Evolutionary conservation across 1,140 invertebrate genomes (phyloP), one percentile per base, ranked within the genome.

Genomic region (Elysia chlorotica): DNA sequence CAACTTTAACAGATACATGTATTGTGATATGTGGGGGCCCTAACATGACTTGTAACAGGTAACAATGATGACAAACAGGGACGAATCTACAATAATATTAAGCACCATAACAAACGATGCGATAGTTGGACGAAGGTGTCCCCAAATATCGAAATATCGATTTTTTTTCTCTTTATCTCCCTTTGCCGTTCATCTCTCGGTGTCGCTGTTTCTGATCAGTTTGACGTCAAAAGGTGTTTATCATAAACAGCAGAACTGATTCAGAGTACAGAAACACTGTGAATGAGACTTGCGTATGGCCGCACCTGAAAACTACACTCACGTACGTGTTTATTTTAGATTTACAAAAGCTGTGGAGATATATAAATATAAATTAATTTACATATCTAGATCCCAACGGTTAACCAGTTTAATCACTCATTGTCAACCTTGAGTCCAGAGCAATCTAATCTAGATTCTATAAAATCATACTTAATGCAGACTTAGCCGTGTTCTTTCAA

Each of bases 191-290:
- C 65, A 65, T 65, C 37, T 71, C 73, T 37, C 68, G 67, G 68
- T 57, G 25, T 37, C 65, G 56, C 19, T 37, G 41, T 48, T n/a
- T 31, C 31, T 31, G 35, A n/a, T n/a, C n/a, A n/a, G n/a, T 33
- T 77, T 73, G 70, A 73, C 73, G 70, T 74, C 70, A 73, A 74
- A 57, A 31, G 56, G 37, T 74, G 65, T 77, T 75, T 77, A 74
- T 71, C 76, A 75, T 75, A 75, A 75, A 66, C 38, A 56, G 28
- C 21, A 53, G 28, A 67, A 2, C n/a, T 30, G 10, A 28, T 30
- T n/a, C 37, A 1, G 21, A 21, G 21, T 28, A n/a, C n/a, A n/a
- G n/a, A n/a, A n/a, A n/a, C n/a, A n/a, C n/a, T n/a, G n/a, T n/a
- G n/a, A n/a, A n/a, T n/a, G n/a, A n/a, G n/a, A n/a, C n/a, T n/a